Evolutionary conservation across 23 tunicate species (phyloP).

Genomic region (Styela plicata): DNA sequence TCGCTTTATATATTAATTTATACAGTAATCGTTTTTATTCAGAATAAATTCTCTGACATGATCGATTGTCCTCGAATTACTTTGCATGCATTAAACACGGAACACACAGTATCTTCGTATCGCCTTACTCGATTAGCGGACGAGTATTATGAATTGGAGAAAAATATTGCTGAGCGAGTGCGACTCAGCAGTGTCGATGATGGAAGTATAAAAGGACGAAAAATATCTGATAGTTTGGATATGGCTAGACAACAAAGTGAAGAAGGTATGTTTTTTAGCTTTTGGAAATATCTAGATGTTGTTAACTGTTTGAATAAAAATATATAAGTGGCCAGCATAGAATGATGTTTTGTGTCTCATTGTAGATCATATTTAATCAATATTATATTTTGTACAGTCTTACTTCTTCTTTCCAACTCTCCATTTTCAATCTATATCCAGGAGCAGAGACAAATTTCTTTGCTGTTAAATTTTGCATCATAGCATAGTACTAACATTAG

Average conservation of each 20-base stretch:
- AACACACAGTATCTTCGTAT: conserved; percentile 71
- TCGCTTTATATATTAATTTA: too few relatives aligned
- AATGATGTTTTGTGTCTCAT: too few relatives aligned
- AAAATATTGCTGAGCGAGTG: conserved; percentile 37
- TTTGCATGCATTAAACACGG: conserved; percentile 53
- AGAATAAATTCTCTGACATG: conserved; percentile 27
- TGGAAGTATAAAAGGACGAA: conserved; percentile 30
- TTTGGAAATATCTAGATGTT: not conserved
- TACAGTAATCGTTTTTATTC: too few relatives aligned
- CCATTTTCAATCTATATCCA: too few relatives aligned
- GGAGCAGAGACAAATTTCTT: too few relatives aligned
- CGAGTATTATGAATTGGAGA: conserved; percentile 38
- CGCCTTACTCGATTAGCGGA: conserved; percentile 59
- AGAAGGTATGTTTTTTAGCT: conserved; percentile 1
- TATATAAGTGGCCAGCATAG: too few relatives aligned
- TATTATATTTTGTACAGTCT: too few relatives aligned
- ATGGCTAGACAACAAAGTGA: not conserved
- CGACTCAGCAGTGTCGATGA: conserved; percentile 46
- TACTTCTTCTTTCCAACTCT: too few relatives aligned
- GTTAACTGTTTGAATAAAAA: too few relatives aligned
- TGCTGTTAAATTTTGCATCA: too few relatives aligned
- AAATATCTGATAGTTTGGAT: conserved; percentile 11
- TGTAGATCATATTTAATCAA: too few relatives aligned
- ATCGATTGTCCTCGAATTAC: conserved; percentile 28
- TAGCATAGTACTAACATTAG: too few relatives aligned